Conservation (phyloP, 2,113 vertebrate genomes). For the Poeciliopsis prolifica region DNA sequence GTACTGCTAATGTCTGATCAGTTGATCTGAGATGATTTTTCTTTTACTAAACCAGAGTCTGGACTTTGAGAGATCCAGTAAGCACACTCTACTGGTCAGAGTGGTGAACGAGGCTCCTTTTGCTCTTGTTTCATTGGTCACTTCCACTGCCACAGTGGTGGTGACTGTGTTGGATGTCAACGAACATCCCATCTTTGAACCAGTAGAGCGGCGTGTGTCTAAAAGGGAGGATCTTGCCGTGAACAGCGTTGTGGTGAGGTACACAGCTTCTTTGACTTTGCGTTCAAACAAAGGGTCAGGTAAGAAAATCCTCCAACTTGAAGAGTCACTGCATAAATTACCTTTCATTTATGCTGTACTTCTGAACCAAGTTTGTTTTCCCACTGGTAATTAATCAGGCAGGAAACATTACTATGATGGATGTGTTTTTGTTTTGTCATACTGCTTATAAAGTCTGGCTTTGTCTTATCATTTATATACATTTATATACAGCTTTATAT, state of each 20-base stretch:
- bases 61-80: conserved; percentile 83
- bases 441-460: too few relatives aligned
- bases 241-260: conserved; percentile 70
- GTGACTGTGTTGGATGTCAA: conserved; percentile 82
- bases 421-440: too few relatives aligned
- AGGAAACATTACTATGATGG: too few relatives aligned
- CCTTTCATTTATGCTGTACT: too few relatives aligned
- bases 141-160: conserved; percentile 83
- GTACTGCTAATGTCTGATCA: neutral
- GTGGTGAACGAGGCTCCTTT: conserved; percentile 74
- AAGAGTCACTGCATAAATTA: neutral
- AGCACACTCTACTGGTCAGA: conserved; percentile 75
- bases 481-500: too few relatives aligned
- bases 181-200: conserved; percentile 80
- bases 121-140: conserved; percentile 24
- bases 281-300: conserved; percentile 82
- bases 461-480: too few relatives aligned
- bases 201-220: conserved; percentile 58
- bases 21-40: neutral
- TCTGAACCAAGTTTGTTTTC: too few relatives aligned
- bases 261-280: conserved; percentile 83
- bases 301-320: conserved; percentile 66
- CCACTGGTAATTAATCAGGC: too few relatives aligned
- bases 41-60: conserved; percentile 76
- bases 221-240: conserved; percentile 75